Conservation (phyloP, 1,140 invertebrate genomes). For the Aleiodes sp. region DNA sequence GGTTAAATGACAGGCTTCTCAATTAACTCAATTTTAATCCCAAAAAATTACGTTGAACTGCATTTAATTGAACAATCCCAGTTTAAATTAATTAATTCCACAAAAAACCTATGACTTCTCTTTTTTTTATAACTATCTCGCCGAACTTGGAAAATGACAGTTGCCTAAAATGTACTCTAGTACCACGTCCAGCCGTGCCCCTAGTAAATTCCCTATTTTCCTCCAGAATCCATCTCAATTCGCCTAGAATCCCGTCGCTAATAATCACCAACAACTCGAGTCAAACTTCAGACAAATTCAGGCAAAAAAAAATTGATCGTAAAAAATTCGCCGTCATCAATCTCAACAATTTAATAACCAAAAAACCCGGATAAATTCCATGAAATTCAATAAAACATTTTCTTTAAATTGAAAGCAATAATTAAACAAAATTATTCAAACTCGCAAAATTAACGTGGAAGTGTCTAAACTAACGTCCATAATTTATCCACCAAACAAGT, state of each 20-base stretch:
- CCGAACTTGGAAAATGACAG: conserved; percentile 54
- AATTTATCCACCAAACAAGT: conserved; percentile 37
- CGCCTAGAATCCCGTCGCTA: neutral
- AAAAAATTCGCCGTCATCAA: conserved; percentile 28
- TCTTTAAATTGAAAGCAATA: too few relatives aligned
- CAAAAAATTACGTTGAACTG: too few relatives aligned
- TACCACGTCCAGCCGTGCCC: conserved; percentile 43
- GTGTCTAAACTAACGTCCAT: conserved; percentile 42
- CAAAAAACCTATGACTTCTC: too few relatives aligned
- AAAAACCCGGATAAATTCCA: neutral
- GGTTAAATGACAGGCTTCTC: too few relatives aligned
- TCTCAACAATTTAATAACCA: too few relatives aligned
- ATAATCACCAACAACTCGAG: neutral
- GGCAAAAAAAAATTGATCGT: neutral
- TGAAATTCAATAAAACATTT: neutral
- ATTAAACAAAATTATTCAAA: conserved; percentile 17
- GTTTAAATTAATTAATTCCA: too few relatives aligned
- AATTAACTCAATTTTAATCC: too few relatives aligned
- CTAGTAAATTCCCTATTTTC: neutral
- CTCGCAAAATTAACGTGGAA: conserved; percentile 36
- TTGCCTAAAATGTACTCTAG: conserved; percentile 50
- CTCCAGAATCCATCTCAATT: neutral
- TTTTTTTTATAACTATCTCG: too few relatives aligned
- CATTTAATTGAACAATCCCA: too few relatives aligned
- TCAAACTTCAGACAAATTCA: conserved; percentile 7